A percentile compares a stretch with the other conserved stretches of the same genome.
Conservation (phyloP, 2,888 invertebrate species). For the Callyntrura sp. region DNA sequence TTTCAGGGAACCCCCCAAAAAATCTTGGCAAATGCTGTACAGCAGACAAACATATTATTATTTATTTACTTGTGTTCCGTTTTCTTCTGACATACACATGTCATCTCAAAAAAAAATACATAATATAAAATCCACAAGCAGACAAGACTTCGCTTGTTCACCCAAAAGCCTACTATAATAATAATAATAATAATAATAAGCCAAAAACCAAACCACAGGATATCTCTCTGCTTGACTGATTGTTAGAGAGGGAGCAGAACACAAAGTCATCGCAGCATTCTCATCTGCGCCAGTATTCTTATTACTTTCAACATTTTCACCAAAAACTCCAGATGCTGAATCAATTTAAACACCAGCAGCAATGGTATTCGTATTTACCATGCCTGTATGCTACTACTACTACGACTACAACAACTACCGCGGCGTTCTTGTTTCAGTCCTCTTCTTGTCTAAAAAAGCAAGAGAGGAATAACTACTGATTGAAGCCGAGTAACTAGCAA, state of each 20-base stretch:
- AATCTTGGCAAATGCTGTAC: neutral
- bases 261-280: neutral
- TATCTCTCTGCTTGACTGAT: neutral
- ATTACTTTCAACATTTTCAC: neutral
- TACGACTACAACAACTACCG: neutral
- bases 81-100: neutral
- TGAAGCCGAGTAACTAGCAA: neutral
- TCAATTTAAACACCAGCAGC: no score
- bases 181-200: no score
- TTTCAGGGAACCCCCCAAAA: neutral
- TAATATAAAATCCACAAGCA: neutral
- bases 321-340: neutral
- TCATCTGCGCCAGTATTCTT: neutral
- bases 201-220: constrained; percentile 13
- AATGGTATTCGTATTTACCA: no score
- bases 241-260: neutral
- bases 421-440: no score
- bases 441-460: neutral
- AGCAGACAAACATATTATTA: neutral
- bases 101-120: constrained; percentile 7
- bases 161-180: no score
- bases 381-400: neutral
- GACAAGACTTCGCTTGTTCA: neutral
- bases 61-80: neutral
- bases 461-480: constrained; percentile 2